These are phyloP conservation scores for Cyprinodon tularosa DNA, from an alignment of 2,113 vertebrate species.

Conservation along the genomic window DNA sequence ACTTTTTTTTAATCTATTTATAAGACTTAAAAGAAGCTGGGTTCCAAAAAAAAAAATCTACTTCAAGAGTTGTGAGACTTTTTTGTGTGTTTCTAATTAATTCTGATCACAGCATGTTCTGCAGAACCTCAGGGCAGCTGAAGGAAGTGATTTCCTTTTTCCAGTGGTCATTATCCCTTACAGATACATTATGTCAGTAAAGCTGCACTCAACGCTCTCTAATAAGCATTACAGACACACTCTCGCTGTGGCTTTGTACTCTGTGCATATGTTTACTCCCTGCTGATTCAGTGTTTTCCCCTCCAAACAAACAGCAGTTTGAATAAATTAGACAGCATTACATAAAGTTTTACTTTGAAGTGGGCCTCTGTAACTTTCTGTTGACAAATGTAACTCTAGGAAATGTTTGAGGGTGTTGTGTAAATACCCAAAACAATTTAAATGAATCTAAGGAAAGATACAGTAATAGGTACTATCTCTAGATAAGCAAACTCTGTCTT, in stretches of 20 bases:
- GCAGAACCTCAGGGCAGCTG: constrained; percentile 30
- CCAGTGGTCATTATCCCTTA: constrained; percentile 22
- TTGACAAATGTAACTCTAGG: constrained; percentile 1
- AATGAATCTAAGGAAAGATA: not conserved
- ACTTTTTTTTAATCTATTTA: not conserved
- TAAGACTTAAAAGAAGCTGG: not conserved
- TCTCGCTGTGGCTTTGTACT: constrained; percentile 10
- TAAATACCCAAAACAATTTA: not conserved
- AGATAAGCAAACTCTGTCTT: not conserved
- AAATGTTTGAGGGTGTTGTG: not conserved
- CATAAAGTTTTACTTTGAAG: constrained; percentile 22
- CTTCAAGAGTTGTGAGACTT: too few species aligned
- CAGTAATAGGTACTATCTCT: not conserved
- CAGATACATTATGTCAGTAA: constrained; percentile 11
- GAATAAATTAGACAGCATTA: constrained; percentile 21
- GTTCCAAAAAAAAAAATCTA: too few species aligned
- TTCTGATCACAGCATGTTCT: constrained; percentile 13
- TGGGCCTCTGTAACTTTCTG: constrained; percentile 8
- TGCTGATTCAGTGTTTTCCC: constrained; percentile 9
- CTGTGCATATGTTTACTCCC: constrained; percentile 13
- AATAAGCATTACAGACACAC: constrained; percentile 29
- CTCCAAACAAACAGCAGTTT: constrained; percentile 15
- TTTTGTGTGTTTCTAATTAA: not conserved
- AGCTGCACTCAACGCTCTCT: constrained; percentile 31
- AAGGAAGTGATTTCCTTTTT: constrained; percentile 48